Conservation (phyloP, 2,797 vertebrate genomes). For the Pseudocheirus occidentalis region DNA sequence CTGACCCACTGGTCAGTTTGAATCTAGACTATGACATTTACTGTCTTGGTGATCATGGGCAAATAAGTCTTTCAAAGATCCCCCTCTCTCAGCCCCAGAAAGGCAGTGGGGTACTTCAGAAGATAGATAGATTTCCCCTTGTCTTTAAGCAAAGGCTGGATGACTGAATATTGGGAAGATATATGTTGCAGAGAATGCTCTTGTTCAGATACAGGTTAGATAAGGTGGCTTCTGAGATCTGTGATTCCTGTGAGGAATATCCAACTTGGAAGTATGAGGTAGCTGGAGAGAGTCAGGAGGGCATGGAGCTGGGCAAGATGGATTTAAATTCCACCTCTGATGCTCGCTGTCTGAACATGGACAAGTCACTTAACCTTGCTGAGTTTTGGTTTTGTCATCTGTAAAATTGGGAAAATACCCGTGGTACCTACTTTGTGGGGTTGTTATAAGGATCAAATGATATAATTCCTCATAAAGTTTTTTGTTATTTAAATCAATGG, state of each 20-base stretch:
- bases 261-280: neutral
- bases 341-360: neutral
- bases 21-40: neutral
- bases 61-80: neutral
- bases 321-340: neutral
- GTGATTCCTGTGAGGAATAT: neutral
- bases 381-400: conserved; percentile 26
- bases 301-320: neutral
- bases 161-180: neutral
- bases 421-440: neutral
- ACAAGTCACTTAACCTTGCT: conserved; percentile 8
- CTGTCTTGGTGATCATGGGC: neutral
- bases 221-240: neutral
- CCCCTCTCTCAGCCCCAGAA: neutral
- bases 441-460: neutral
- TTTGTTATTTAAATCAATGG: neutral
- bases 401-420: neutral
- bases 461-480: neutral
- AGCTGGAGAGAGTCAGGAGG: neutral
- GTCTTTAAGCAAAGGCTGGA: neutral
- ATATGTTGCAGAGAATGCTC: neutral
- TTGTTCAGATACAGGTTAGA: neutral
- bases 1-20: neutral
- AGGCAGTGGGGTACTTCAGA: neutral
- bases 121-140: neutral